Conservation (phyloP, 2,888 invertebrate genomes). For the Siphlonurus alternatus region DNA sequence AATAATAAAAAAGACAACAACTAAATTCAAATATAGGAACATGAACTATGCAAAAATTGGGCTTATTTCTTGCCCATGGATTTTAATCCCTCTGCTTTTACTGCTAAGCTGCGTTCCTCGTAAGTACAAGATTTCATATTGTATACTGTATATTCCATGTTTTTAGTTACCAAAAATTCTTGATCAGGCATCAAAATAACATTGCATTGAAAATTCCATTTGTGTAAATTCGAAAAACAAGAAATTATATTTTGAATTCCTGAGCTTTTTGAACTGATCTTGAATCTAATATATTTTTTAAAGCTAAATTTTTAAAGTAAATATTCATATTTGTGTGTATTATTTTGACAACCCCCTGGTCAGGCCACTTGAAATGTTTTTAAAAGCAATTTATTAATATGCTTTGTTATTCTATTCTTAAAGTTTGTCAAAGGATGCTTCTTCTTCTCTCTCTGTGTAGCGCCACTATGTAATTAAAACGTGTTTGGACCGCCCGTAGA, state of each 20-base stretch:
- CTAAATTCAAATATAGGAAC: neutral
- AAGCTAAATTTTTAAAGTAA: too few relatives aligned
- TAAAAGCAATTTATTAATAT: neutral
- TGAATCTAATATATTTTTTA: too few relatives aligned
- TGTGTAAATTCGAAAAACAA: too few relatives aligned
- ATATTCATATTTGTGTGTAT: too few relatives aligned
- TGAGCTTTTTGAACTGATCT: too few relatives aligned
- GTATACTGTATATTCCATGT: too few relatives aligned
- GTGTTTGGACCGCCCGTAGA: neutral
- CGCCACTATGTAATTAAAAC: neutral
- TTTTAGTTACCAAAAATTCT: too few relatives aligned
- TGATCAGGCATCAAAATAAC: too few relatives aligned
- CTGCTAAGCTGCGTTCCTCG: neutral
- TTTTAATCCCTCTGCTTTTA: neutral
- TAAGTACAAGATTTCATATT: neutral
- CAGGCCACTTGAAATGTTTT: neutral
- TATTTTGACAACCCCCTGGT: neutral
- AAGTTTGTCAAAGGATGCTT: neutral
- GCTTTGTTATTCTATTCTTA: neutral
- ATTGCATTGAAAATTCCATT: too few relatives aligned
- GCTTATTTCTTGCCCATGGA: neutral
- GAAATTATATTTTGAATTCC: too few relatives aligned
- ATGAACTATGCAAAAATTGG: neutral
- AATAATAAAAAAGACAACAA: neutral
- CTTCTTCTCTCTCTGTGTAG: neutral